phyloP scores from a whole-genome alignment of 2,888 invertebrate genomes.

The Morinoia aosen region DNA sequence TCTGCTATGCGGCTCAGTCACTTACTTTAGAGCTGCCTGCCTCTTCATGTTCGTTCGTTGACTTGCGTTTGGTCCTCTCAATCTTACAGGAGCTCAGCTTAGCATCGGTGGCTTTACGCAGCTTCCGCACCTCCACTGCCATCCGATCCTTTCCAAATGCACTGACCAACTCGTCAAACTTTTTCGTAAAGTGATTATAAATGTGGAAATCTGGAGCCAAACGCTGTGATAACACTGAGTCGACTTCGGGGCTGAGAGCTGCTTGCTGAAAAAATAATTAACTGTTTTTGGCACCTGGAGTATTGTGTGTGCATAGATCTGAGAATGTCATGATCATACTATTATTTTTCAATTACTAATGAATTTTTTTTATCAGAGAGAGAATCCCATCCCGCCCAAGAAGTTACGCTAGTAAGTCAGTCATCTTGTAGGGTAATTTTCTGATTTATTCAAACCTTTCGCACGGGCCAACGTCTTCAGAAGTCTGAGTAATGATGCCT shows the following conservation, averaged over 20 bases:
- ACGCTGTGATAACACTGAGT: conserved; percentile 66
- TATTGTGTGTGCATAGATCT: not conserved
- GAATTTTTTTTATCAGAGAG: too few species aligned
- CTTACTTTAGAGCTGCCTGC: conserved; percentile 4
- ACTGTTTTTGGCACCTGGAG: not conserved
- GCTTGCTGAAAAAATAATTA: not conserved
- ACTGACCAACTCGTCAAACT: conserved; percentile 57
- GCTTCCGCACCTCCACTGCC: conserved; percentile 52
- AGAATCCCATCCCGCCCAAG: too few species aligned
- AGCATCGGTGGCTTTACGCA: conserved; percentile 15
- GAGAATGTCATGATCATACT: not conserved
- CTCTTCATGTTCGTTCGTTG: not conserved
- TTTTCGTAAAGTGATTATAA: conserved; percentile 58
- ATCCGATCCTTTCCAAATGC: conserved; percentile 56
- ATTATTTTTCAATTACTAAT: too few species aligned
- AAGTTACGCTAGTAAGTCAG: too few species aligned
- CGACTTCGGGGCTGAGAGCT: conserved; percentile 60
- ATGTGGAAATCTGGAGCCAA: conserved; percentile 61
- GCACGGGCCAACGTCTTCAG: too few species aligned
- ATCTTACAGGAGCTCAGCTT: not conserved
- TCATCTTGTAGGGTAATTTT: too few species aligned
- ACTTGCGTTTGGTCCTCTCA: not conserved
- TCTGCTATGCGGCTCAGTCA: too few species aligned
- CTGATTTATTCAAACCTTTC: too few species aligned
- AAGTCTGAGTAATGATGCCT: too few species aligned